Base-by-base conservation (phyloP, 2,113 vertebrate species). In the Rattus rattus region DNA sequence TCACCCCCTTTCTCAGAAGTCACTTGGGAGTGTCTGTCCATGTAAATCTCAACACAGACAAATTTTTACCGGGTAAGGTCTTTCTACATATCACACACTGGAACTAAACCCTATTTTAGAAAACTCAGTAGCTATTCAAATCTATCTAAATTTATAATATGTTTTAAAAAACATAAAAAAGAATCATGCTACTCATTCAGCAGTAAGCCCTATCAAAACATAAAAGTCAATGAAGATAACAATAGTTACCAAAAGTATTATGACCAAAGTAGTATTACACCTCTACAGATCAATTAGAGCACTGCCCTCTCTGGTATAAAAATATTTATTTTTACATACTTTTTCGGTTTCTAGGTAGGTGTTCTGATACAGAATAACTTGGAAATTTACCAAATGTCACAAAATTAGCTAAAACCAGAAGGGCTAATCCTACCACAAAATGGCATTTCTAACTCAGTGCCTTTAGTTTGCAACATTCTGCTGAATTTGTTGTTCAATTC, bases 61-160 rank as follows among this genome's bases (percentile, higher is more conserved):
- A 2, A 0, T 65, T 17, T 86, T n/a, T 52, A 54, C 56, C 39
- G 56, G 77, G 65, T 0, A 10, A 73, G 2, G 33, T 4, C 22
- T 28, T 33, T 7, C 59, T 47, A 6, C 4, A 3, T 0, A 0
- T 13, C 2, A 0, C 2, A 26, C 9, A 14, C 9, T 1, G 39
- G 26, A 67, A 67, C 5, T 52, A 52, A 89, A 65, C 24, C 61
- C 4, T 16, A 56, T 33, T 47, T 24, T 10, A 47, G 72, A 13
- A 49, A 93, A 73, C 36, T 30, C 11, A 0, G 9, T 4, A 22
- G 36, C 26, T 49, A 36, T 80, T n/a, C 26, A 77, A 52, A 92
- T 12, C 22, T 22, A 7, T 1, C 2, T 59, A 49, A 19, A 16
- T 49, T 43, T 72, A 85, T 63, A 85, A 59, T 5, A 47, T 6